Evolutionary conservation across 1,140 invertebrate species (phyloP), one percentile per base, ranked within the genome.

Genomic region (Papilio helenus): DNA sequence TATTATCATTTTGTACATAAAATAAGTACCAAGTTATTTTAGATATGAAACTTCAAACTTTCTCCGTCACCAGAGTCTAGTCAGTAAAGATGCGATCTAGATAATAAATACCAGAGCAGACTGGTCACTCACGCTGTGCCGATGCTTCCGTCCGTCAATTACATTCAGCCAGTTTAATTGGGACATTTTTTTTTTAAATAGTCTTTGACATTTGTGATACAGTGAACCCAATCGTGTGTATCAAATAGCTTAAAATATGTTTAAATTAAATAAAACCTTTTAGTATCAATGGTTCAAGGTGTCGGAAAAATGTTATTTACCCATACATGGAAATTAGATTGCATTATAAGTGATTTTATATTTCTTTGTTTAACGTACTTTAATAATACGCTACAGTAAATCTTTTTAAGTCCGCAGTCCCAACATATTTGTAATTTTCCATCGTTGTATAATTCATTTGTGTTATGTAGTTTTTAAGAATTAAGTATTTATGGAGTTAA

Each of bases 21-120:
- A 61, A 61, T 12, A 8, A 61, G 14, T 26, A 23, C 82, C 14
- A 51, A 55, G n/a, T 44, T 12, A n/a, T 44, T 20, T 42, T 44
- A n/a, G 34, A 23, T 23, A 55, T 34, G 16, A 51, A 58, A 23
- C 14, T 55, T 55, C 7, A n/a, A 26, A 26, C 73, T 76, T 77
- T 77, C 76, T 42, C 8, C 42, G 39, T 76, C 44, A 58, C 51
- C 34, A 42, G 34, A 46, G 29, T 74, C 44, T 49, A 74, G 9
- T 77, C 58, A 23, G 34, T 44, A 44, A 77, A 77, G 76, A 65
- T 77, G 29, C 76, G 34, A 77, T 65, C 76, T 77, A 77, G 76
- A 65, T 61, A 34, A 42, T 61, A 61, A 77, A 77, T 77, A 77
- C 34, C 34, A 77, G 76, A 34, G 18, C 76, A 46, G 76, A 16